Evolutionary conservation across 2,797 vertebrate genomes (phyloP).

Genomic region (Manis javanica): DNA sequence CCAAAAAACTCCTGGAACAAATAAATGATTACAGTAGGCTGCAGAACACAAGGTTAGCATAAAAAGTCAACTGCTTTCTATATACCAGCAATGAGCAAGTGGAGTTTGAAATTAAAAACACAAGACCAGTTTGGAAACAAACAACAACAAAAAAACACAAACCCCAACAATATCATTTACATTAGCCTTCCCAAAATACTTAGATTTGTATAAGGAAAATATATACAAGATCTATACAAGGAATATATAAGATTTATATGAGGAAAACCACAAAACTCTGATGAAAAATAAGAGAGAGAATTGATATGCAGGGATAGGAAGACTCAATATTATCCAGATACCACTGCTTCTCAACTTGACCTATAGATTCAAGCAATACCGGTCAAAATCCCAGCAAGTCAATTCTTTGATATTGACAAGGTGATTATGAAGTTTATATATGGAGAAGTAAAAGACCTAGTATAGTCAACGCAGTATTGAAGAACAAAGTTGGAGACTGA

Average conservation of each 20-base stretch:
- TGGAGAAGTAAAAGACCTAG: neutral
- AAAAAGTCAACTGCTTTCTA: neutral
- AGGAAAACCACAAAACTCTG: neutral
- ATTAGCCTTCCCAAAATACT: neutral
- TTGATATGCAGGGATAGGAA: neutral
- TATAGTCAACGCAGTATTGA: neutral
- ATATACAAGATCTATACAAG: too few relatives aligned
- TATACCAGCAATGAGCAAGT: neutral
- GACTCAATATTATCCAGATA: neutral
- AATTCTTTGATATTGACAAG: neutral
- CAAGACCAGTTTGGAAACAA: neutral
- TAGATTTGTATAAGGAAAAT: too few relatives aligned
- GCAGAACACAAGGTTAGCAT: neutral
- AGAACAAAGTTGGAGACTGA: neutral
- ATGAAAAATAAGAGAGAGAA: neutral
- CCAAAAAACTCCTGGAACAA: neutral
- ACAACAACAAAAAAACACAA: neutral
- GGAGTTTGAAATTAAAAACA: neutral
- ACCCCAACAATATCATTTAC: neutral
- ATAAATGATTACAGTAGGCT: neutral
- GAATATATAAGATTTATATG: neutral
- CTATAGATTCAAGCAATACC: neutral
- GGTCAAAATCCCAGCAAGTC: neutral
- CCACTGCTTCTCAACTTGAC: neutral
- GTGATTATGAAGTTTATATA: neutral